Conservation (phyloP, 2,113 vertebrate species). For the Phaethornis superciliosus region DNA sequence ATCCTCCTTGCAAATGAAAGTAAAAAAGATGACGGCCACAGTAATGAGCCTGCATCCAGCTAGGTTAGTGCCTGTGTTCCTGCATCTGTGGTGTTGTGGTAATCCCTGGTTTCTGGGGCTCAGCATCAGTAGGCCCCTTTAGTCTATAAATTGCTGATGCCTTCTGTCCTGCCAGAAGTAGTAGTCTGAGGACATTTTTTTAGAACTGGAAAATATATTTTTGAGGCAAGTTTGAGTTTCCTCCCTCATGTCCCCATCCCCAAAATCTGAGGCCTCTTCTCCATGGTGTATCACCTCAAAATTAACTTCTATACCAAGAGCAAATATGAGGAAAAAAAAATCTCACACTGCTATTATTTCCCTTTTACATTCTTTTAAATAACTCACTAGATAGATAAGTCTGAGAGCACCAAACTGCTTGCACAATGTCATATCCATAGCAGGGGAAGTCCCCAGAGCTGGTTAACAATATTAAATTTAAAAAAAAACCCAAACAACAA, state of each 20-base stretch:
- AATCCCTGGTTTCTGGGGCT: background rate
- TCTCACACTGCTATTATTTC: background rate
- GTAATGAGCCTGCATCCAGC: background rate
- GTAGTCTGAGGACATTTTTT: background rate
- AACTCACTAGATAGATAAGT: background rate
- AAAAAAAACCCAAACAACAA: no score
- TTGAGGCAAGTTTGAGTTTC: background rate
- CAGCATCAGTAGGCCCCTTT: background rate
- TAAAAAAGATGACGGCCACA: background rate
- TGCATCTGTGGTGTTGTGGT: background rate
- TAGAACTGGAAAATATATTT: background rate
- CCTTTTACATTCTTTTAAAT: background rate
- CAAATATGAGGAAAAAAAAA: background rate
- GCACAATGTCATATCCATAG: background rate
- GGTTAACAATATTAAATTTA: background rate
- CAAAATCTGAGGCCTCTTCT: background rate
- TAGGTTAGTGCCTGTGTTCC: background rate
- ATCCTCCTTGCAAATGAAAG: background rate
- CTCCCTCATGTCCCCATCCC: background rate
- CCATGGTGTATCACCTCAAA: background rate
- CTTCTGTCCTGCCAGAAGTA: background rate
- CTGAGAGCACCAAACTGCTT: rapidly evolving
- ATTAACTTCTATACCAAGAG: background rate
- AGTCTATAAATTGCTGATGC: background rate
- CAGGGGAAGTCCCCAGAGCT: background rate